Percentiles rank a stretch among this genome's conserved stretches.
Evolutionary conservation across 2,888 invertebrate genomes (phyloP).

Genomic region (Latrodectus elegans): DNA sequence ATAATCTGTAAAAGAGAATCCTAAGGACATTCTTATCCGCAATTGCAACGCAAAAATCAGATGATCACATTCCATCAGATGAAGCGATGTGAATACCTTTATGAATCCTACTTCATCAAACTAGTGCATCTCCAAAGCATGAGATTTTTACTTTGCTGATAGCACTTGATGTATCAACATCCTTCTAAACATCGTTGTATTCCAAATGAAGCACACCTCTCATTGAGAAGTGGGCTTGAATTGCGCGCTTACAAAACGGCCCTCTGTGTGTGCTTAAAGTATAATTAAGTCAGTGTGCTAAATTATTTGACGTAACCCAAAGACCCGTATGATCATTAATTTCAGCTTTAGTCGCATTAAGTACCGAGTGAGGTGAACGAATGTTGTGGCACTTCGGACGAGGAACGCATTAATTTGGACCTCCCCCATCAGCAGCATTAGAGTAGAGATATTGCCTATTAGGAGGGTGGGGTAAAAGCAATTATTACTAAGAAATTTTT

Average conservation of each 20-base stretch:
- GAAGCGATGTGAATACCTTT: too few relatives aligned
- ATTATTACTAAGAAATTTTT: too few relatives aligned
- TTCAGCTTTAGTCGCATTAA: slow-evolving; percentile 61
- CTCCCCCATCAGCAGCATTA: slow-evolving; percentile 29
- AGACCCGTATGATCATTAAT: slow-evolving; percentile 57
- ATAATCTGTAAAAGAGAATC: too few relatives aligned
- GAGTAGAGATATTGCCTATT: slow-evolving; percentile 26
- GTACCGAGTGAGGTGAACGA: slow-evolving; percentile 33
- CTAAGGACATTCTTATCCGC: too few relatives aligned
- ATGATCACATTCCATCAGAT: too few relatives aligned
- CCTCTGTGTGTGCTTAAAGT: slow-evolving; percentile 50
- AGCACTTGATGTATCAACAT: background rate
- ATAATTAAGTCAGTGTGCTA: slow-evolving; percentile 64
- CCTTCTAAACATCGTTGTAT: background rate
- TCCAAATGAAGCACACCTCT: background rate
- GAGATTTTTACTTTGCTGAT: too few relatives aligned
- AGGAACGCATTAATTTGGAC: slow-evolving; percentile 50
- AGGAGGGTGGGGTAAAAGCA: background rate
- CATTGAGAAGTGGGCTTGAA: background rate
- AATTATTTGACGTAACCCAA: slow-evolving; percentile 65
- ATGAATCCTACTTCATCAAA: too few relatives aligned
- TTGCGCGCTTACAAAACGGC: slow-evolving; percentile 15
- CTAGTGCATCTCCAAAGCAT: too few relatives aligned
- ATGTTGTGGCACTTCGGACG: slow-evolving; percentile 30
- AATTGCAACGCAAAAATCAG: too few relatives aligned